Evolutionary conservation across 2,888 invertebrate species (phyloP).

Genomic region (Scaptomyza reducta): DNA sequence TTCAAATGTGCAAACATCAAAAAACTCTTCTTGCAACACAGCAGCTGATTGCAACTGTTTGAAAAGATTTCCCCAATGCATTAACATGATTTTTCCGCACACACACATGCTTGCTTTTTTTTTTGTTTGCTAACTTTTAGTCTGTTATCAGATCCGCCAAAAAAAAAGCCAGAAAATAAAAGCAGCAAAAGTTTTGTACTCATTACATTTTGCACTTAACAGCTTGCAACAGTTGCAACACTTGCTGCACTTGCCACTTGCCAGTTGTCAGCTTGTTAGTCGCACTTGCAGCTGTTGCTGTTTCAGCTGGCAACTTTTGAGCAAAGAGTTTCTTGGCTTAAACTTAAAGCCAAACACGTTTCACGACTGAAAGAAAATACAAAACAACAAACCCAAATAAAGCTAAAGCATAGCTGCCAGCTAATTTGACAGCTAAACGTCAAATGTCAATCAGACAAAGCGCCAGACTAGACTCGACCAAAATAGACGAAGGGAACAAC

Average conservation of each 20-base stretch:
- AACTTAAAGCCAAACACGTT: slow-evolving; percentile 41
- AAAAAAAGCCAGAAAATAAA: not conserved
- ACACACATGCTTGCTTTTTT: slow-evolving; percentile 7
- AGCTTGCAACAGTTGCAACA: slow-evolving; percentile 25
- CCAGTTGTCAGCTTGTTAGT: slow-evolving; percentile 30
- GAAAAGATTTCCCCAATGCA: slow-evolving; percentile 33
- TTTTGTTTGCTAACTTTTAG: slow-evolving; percentile 17
- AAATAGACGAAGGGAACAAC: slow-evolving; percentile 16
- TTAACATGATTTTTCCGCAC: slow-evolving; percentile 21
- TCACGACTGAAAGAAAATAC: not conserved
- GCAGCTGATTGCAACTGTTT: slow-evolving; percentile 14
- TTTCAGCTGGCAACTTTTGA: slow-evolving; percentile 39
- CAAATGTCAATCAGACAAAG: slow-evolving; percentile 75
- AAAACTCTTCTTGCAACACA: not conserved
- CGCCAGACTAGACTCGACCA: not conserved
- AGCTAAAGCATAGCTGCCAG: slow-evolving; percentile 48
- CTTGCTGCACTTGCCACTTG: slow-evolving; percentile 23
- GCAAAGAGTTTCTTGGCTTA: slow-evolving; percentile 26
- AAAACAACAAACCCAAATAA: slow-evolving; percentile 7
- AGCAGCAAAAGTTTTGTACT: slow-evolving; percentile 52
- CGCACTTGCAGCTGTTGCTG: slow-evolving; percentile 39
- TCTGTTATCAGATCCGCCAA: slow-evolving; percentile 28
- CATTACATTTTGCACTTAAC: slow-evolving; percentile 63
- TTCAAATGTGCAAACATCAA: not conserved
- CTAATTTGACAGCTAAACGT: slow-evolving; percentile 80